phyloP scores from a whole-genome alignment of 2,797 vertebrate genomes.

The Microctenopoma lineatum region DNA sequence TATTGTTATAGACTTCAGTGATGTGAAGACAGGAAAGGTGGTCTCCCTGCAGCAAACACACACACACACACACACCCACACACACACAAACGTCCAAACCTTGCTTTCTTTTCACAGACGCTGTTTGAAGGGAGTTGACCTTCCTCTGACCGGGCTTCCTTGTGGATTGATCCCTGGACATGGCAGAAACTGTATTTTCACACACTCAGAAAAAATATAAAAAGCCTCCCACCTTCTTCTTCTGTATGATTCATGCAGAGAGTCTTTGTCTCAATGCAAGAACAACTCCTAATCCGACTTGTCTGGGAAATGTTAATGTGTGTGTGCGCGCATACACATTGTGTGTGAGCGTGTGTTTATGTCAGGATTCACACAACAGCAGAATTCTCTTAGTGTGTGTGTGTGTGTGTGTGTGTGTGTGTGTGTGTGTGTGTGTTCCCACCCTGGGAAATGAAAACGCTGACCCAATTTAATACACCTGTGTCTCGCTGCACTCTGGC shows the following conservation, averaged over 20 bases:
- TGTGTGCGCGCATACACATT: not conserved
- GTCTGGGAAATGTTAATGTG: slow-evolving; percentile 31
- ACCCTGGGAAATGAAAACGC: slow-evolving; percentile 77
- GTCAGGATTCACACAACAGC: slow-evolving; percentile 39
- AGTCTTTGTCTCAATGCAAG: slow-evolving; percentile 39
- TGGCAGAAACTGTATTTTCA: slow-evolving; percentile 16
- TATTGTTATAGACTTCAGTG: slow-evolving; percentile 26
- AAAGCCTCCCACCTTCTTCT: slow-evolving; percentile 19
- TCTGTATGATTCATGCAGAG: slow-evolving; percentile 28
- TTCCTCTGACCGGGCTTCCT: slow-evolving; percentile 30
- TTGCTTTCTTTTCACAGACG: slow-evolving; percentile 16
- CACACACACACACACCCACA: slow-evolving; percentile 6
- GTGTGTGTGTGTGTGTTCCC: slow-evolving; percentile 1
- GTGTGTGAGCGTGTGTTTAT: slow-evolving; percentile 30
- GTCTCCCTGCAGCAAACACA: slow-evolving; percentile 27
- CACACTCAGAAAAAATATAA: slow-evolving; percentile 34
- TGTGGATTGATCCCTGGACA: slow-evolving; percentile 34
- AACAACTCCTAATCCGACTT: slow-evolving; percentile 54
- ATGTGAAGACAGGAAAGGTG: slow-evolving; percentile 49
- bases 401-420: slow-evolving; percentile 11
- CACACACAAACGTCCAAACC: slow-evolving; percentile 12
- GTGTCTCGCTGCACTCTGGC: slow-evolving; percentile 71
- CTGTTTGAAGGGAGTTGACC: slow-evolving; percentile 45
- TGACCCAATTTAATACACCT: slow-evolving; percentile 81
- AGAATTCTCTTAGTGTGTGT: slow-evolving; percentile 37